Base-by-base conservation (phyloP, 2,113 vertebrate species). In the Hyperopisus bebe region DNA sequence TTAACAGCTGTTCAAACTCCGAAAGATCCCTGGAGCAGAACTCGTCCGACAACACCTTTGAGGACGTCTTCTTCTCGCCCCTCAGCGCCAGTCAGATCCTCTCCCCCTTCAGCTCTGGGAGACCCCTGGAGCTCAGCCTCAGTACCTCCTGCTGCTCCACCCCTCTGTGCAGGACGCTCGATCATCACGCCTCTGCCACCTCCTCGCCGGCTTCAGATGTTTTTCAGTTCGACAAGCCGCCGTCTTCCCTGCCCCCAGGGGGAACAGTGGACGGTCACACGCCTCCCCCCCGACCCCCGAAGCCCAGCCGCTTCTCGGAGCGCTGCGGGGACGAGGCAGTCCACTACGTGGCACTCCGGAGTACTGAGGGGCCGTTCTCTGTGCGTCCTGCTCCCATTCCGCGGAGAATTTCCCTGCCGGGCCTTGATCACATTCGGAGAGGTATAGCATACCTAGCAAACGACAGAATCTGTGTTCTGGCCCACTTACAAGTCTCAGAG, bases 1-100 rank as follows among this genome's bases (percentile, higher is more conserved):
- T 95, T 88, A 96, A 97, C 92, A 98, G 97, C 94, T 97, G 97
- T 95, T 98, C 98, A 0, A 98, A 97, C 93, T 99, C 98, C 0
- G 98, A 99, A 87, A 96, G 95, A 74, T 99, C 97, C 13, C 92
- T 98, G 93, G 98, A 98, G 91, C 97, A 97, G 92, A 96, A 94
- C 51, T 97, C 97, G 4, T 96, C 94, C 0, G 98, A 99, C 0
- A 97, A 97, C 2, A 94, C 96, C 5, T 94, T 96, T 55, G 95
- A 96, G 1, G 98, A 99, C 90, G 92, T 95, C 7, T 92, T 96
- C 74, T 96, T 95, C 10, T 95, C 96, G 0, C 94, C 95, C 21
- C 92, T 94, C 15, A 94, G 93, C 91, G 82, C 82, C 0, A 90
- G 93, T 47, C 93, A 94, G 13, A 92, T 92, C 7, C 90, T 91